Evolutionary conservation across 2,113 vertebrate species (phyloP), one percentile per base, ranked within the genome.

Genomic region (Anolis carolinensis): DNA sequence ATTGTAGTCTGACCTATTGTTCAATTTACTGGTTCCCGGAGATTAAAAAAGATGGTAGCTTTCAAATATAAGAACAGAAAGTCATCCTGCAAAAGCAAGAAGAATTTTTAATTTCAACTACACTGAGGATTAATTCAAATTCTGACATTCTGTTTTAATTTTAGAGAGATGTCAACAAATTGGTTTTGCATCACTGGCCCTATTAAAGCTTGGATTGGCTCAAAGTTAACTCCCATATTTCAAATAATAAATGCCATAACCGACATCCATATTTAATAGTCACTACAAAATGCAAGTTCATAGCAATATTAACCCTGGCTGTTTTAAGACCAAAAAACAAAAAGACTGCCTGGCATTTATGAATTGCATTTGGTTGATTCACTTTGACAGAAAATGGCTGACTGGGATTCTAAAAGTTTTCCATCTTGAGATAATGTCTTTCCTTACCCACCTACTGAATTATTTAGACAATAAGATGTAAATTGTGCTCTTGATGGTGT

Each of bases 181-280:
- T 78, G n/a, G 11, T 85, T 59, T n/a, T 59, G 50, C 32, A 10
- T 44, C 63, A 68, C 52, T 52, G 83, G n/a, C 74, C n/a, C 74
- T 68, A 85, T 85, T 85, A 77, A 85, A 85, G 21, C 70, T 1
- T 52, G 75, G 55, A 50, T 36, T 27, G 36, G 44, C 52, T 70
- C 25, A 50, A 70, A 50, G 32, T 67, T 76, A 73, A 72, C 55
- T 77, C 67, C 82, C 71, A 52, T 76, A 77, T 85, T 81, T 84
- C 85, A 94, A 91, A 93, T 93, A 91, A 92, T 91, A 94, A 90
- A 93, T 84, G 90, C 77, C 84, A 87, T 81, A 91, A 73, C 48
- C 86, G 81, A 83, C 88, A 92, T 90, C 84, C 48, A 90, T 89
- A 90, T 93, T 91, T 93, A 95, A 92, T 93, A 93, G 83, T 75